Conservation (phyloP, 1,140 invertebrate species). For the Phocides pigmalion region DNA sequence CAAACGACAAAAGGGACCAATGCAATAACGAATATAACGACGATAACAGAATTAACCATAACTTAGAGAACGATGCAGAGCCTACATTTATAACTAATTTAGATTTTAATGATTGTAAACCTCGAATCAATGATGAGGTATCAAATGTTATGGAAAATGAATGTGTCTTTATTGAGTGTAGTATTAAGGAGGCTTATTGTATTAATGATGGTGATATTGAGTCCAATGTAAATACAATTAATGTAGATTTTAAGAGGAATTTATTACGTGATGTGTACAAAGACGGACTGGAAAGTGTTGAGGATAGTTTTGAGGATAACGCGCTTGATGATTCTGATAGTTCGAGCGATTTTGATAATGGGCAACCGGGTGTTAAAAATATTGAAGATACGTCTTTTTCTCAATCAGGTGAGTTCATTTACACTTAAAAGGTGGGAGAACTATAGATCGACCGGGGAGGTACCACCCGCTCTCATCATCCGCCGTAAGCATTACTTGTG, state of each 20-base stretch:
- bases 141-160: constrained; percentile 15
- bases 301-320: too few relatives aligned
- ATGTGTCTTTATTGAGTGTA: constrained; percentile 27
- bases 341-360: too few relatives aligned
- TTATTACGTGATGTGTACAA: constrained; percentile 15
- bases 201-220: constrained; percentile 35
- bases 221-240: constrained; percentile 25
- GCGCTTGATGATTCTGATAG: constrained; percentile 24
- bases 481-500: too few relatives aligned
- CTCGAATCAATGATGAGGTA: constrained; percentile 1
- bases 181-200: constrained; percentile 27
- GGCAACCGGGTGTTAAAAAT: too few relatives aligned
- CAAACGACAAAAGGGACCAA: constrained; percentile 22
- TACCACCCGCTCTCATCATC: too few relatives aligned
- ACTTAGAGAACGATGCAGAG: constrained; percentile 30
- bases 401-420: too few relatives aligned
- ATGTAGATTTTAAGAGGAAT: constrained; percentile 14
- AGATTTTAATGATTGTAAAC: neutral
- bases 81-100: constrained; percentile 17
- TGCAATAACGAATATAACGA: constrained; percentile 31
- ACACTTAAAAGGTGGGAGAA: too few relatives aligned
- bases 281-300: neutral
- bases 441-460: too few relatives aligned
- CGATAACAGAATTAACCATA: constrained; percentile 39
- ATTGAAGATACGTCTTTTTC: too few relatives aligned